Base-by-base conservation (phyloP, 2,797 vertebrate species). In the Lutjanus argentimaculatus region DNA sequence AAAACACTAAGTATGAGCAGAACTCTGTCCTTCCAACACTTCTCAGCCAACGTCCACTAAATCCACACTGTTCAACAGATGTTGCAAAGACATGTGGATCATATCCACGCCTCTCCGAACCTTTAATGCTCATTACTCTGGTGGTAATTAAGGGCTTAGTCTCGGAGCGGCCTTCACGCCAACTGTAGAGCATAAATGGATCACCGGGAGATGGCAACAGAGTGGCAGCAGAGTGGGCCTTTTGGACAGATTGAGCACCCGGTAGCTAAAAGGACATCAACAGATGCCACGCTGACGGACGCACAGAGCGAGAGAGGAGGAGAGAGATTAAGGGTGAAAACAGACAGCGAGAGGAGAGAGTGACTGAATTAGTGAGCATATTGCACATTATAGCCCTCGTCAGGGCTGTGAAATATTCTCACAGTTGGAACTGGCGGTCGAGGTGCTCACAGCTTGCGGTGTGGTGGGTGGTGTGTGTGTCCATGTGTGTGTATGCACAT, bases 81-180 rank as follows among this genome's bases (percentile, higher is more conserved):
- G 87, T 76, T 79, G 76, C 68, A 73, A n/a, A 83, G 73, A 77
- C 83, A 63, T 55, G 56, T 53, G 68, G 77, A 70, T 78, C 48
- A n/a, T 43, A 66, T 75, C 62, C 78, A 52, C 71, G 81, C 72
- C 71, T 74, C 81, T 86, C 57, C 36, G 14, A 83, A 71, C 79
- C 83, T 72, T 74, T 67, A 77, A 85, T 79, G 80, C 85, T 91
- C 80, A 91, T 89, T 85, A 85, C 87, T 87, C 69, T 40, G 76
- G 84, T 85, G 80, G 83, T 92, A 94, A 95, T 95, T 92, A 94
- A 86, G 82, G 85, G 71, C 83, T 94, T 87, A 83, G 85, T 82
- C 75, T 85, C 90, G 9, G 58, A 79, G 81, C 51, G 62, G 86
- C 74, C 67, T 67, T 53, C 42, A 40, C 22, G 45, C 75, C 75